Conservation (phyloP, 2,797 vertebrate species). For the Karalla daura region DNA sequence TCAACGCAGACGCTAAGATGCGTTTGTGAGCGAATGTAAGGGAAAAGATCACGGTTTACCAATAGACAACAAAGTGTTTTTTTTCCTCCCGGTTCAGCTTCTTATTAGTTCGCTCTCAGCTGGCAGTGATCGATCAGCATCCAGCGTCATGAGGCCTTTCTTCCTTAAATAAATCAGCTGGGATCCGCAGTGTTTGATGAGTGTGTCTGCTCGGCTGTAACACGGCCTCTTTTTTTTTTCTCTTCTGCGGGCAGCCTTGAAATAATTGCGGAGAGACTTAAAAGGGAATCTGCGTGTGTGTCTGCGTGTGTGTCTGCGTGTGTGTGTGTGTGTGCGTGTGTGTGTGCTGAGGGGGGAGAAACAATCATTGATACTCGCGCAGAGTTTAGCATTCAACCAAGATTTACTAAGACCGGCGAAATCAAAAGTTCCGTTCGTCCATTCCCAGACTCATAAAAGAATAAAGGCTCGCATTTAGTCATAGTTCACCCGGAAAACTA, state of each 20-base stretch:
- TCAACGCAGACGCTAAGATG: background rate
- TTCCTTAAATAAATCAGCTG: background rate
- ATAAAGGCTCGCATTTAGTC: background rate
- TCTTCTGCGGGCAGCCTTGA: constrained; percentile 50
- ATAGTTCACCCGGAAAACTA: no score
- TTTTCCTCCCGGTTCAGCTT: background rate
- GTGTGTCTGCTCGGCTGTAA: constrained; percentile 15
- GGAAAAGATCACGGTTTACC: background rate
- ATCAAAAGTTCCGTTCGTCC: background rate
- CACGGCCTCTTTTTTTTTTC: constrained; percentile 23
- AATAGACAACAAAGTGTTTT: background rate
- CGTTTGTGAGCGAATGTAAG: no score
- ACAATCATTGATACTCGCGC: background rate
- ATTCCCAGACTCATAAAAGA: background rate
- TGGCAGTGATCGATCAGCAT: constrained; percentile 6
- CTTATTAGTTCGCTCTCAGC: background rate
- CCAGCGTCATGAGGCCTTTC: background rate
- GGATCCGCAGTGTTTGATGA: constrained; percentile 29
- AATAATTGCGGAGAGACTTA: constrained; percentile 48
- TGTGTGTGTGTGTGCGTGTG: constrained; percentile 5
- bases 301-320: constrained; percentile 17
- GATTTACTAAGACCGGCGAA: background rate
- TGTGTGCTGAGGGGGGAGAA: background rate
- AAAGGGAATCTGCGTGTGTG: constrained; percentile 29
- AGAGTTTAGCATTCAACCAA: background rate